Evolutionary conservation across 2,113 vertebrate genomes (phyloP), one percentile per base, ranked within the genome.

Genomic region (Psammodynastes pulverulentus): DNA sequence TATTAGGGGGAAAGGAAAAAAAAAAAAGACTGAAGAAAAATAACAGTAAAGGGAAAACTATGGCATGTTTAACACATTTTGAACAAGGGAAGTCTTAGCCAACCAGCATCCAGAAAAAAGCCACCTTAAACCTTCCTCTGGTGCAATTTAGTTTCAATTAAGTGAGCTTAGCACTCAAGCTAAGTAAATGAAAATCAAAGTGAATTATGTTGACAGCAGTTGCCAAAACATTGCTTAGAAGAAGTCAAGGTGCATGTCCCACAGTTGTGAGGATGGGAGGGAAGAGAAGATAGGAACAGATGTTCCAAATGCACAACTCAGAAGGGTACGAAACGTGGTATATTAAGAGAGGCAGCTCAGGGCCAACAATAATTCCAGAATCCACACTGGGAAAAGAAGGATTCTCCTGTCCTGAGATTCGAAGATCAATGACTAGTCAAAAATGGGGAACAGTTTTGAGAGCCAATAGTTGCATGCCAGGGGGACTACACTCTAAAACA

Each of bases 61-160:
- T 52, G 0, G 0, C 84, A 52, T n/a, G 19, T 46, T 84, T 88
- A 84, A 90, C n/a, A 23, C 89, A 19, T 93, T 93, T 54, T 21
- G 29, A 62, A 85, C 89, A 92, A 95, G 48, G 29, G 79, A 94
- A 46, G 45, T 58, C 67, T 58, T 26, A 48, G 45, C 72, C 87
- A 92, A 58, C 19, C n/a, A 56, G 29, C 51, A 72, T 29, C 91
- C 8, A 9, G 23, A 10, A 53, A 92, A 54, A 29, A 58, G 72
- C 24, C 13, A 58, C 17, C 43, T 85, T 48, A 56, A 49, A 58
- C 84, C 45, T 17, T 49, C 45, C 72, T 89, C 43, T 51, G 6
- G n/a, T 49, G 45, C n/a, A 49, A 85, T 85, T 84, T 56, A 29
- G 9, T 48, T 62, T 85, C 72, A 85, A 58, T 46, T 79, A 48